Evolutionary conservation across 2,797 vertebrate species (phyloP).

Genomic region (Neosilurus mollespiculum): DNA sequence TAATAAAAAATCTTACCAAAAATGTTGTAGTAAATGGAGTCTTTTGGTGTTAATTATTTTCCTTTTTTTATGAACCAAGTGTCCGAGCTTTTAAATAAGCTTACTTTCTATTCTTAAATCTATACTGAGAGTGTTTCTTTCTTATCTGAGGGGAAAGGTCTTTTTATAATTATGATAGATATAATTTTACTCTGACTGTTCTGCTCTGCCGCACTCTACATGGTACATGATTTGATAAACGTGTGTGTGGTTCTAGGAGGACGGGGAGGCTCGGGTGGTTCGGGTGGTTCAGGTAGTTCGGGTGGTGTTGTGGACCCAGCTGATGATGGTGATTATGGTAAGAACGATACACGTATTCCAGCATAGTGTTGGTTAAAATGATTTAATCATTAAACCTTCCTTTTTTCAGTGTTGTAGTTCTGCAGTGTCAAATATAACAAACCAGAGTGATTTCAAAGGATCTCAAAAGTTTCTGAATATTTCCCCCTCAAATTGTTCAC

Average conservation of each 20-base stretch:
- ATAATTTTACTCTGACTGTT: not conserved
- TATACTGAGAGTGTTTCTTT: not conserved
- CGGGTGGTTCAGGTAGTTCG: conserved; percentile 41
- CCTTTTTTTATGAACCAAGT: not conserved
- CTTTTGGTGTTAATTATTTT: not conserved
- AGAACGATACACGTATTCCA: conserved; percentile 18
- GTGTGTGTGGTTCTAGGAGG: conserved; percentile 54
- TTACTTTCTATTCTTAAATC: too few species aligned
- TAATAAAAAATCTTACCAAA: not conserved
- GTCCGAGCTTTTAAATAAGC: not conserved
- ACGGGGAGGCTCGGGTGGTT: conserved; percentile 51
- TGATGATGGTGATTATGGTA: conserved; percentile 64
- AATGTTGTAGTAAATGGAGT: not conserved
- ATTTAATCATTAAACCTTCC: not conserved
- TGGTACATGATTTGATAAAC: not conserved
- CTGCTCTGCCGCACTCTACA: not conserved
- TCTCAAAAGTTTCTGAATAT: not conserved
- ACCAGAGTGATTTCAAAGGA: not conserved
- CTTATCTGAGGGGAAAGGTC: not conserved
- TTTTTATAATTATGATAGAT: not conserved
- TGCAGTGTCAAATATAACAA: not conserved
- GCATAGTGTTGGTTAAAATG: not conserved
- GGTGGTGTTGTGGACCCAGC: conserved; percentile 47
- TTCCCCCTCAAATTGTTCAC: not conserved
- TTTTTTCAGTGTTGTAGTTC: too few species aligned